These are phyloP conservation scores for Bombyx huttoni DNA, from an alignment of 2,888 invertebrate genomes.

Conservation along the genomic window DNA sequence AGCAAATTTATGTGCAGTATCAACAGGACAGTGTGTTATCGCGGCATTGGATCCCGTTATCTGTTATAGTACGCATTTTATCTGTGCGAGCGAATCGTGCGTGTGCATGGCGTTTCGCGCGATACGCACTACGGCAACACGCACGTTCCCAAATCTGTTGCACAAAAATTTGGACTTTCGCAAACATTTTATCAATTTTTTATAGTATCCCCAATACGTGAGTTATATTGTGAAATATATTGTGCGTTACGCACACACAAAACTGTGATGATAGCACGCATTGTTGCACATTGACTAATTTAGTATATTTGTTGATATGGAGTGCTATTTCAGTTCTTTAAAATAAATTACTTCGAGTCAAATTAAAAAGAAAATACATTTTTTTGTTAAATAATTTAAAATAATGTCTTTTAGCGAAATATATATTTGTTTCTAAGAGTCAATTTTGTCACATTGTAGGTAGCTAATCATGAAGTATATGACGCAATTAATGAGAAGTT, in stretches of 20 bases:
- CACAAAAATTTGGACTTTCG: conserved; percentile 53
- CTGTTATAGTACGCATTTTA: conserved; percentile 53
- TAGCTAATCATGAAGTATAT: not conserved
- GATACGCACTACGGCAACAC: conserved; percentile 34
- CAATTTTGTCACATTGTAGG: not conserved
- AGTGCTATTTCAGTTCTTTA: not conserved
- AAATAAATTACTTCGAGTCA: too few relatives aligned
- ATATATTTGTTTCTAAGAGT: too few relatives aligned
- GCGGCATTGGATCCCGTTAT: conserved; percentile 35
- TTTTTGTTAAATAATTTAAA: too few relatives aligned
- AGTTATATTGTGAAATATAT: conserved; percentile 46
- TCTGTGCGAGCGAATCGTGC: conserved; percentile 51
- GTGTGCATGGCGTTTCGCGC: conserved; percentile 55
- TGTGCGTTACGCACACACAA: conserved; percentile 56
- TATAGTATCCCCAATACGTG: conserved; percentile 52
- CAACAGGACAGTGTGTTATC: conserved; percentile 41
- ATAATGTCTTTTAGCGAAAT: too few relatives aligned
- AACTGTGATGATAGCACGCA: conserved; percentile 32
- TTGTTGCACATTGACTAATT: conserved; percentile 28
- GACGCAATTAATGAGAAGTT: not conserved
- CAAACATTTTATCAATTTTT: conserved; percentile 48
- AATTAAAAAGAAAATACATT: too few relatives aligned
- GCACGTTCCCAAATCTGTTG: conserved; percentile 43
- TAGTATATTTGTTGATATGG: not conserved
- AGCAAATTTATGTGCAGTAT: conserved; percentile 38